phyloP scores from a whole-genome alignment of 2,797 vertebrate genomes.

The Amphiprion clarkii region DNA sequence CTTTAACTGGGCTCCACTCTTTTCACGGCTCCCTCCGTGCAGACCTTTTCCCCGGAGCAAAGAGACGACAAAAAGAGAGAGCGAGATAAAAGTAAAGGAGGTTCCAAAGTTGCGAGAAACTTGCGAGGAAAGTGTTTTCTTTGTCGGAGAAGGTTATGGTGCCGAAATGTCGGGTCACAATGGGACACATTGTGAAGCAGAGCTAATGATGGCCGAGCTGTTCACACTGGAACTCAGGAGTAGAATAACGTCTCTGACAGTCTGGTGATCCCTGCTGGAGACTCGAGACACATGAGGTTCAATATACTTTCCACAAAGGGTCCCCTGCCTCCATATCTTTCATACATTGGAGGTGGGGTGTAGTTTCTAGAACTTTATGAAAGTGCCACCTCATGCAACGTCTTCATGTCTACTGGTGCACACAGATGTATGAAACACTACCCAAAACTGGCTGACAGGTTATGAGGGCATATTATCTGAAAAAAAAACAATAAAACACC shows the following conservation, averaged over 20 bases:
- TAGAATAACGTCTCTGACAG: neutral
- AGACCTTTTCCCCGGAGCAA: constrained; percentile 9
- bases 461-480: no score
- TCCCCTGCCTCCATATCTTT: no score
- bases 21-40: constrained; percentile 12
- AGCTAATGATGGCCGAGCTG: constrained; percentile 15
- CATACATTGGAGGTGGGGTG: no score
- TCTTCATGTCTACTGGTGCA: no score
- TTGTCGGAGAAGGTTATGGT: constrained; percentile 3
- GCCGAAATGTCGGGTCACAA: constrained; percentile 28
- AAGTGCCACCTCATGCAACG: no score
- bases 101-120: neutral
- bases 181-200: constrained; percentile 11
- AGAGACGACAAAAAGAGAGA: neutral
- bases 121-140: neutral
- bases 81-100: constrained; percentile 8
- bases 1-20: constrained; percentile 51
- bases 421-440: no score
- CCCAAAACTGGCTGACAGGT: no score
- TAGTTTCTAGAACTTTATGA: no score
- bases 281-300: neutral
- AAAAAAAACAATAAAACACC: no score
- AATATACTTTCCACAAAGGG: neutral
- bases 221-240: constrained; percentile 19
- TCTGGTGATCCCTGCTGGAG: constrained; percentile 2